phyloP scores from a whole-genome alignment of 2,888 invertebrate genomes.

The Rhorus exstirpatorius region DNA sequence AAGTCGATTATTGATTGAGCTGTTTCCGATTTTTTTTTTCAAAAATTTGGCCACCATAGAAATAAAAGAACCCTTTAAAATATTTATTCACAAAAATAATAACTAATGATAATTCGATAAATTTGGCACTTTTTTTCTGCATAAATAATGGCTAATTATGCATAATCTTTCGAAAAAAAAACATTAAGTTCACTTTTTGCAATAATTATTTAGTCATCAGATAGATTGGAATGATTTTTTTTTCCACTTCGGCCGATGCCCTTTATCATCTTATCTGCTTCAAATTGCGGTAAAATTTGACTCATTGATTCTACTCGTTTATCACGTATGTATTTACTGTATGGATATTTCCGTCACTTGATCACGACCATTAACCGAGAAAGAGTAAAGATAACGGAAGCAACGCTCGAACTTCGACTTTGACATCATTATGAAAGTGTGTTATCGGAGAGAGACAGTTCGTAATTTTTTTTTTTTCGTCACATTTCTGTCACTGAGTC shows the following conservation, averaged over 20 bases:
- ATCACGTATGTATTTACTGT: neutral
- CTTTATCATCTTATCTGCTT: neutral
- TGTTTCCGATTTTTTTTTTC: too few relatives aligned
- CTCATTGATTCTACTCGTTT: neutral
- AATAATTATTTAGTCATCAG: too few relatives aligned
- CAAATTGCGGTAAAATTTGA: neutral
- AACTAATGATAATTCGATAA: too few relatives aligned
- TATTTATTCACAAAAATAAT: too few relatives aligned
- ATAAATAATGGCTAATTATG: too few relatives aligned
- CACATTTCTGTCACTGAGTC: constrained; percentile 1
- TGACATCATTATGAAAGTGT: constrained; percentile 53
- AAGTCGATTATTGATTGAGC: too few relatives aligned
- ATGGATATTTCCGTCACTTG: neutral
- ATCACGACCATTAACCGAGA: constrained; percentile 22
- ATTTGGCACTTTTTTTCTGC: too few relatives aligned
- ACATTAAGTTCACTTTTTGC: neutral
- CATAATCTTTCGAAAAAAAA: neutral
- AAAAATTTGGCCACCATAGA: too few relatives aligned
- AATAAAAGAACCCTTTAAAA: too few relatives aligned
- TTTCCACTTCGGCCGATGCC: neutral
- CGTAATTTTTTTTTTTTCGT: constrained; percentile 2
- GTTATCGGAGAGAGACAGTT: constrained; percentile 4
- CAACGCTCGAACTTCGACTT: constrained; percentile 63
- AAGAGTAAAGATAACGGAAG: constrained; percentile 39
- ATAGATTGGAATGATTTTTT: too few relatives aligned